phyloP scores from a whole-genome alignment of 2,888 invertebrate genomes.

The Conistra vaccinii region DNA sequence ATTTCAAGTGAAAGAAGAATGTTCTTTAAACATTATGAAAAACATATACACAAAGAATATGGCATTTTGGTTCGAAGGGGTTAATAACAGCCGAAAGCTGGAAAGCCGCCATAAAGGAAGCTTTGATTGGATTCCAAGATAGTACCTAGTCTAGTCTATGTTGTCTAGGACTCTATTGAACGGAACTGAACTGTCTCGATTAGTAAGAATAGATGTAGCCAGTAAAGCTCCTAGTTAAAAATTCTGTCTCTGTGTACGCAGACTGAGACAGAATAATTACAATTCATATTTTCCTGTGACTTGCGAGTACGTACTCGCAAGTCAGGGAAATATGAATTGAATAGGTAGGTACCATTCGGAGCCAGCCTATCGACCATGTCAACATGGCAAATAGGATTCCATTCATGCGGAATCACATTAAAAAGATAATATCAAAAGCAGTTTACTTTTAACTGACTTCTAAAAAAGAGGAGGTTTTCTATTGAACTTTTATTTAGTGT shows the following conservation, averaged over 20 bases:
- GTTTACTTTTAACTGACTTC: neutral
- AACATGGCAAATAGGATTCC: slow-evolving; percentile 32
- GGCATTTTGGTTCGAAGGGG: neutral
- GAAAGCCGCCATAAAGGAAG: slow-evolving; percentile 3
- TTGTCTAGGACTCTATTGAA: neutral
- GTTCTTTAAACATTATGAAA: too few species aligned
- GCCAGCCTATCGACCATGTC: slow-evolving; percentile 16
- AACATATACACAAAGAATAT: neutral
- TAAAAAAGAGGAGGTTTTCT: neutral
- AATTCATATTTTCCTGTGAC: neutral
- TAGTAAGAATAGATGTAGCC: neutral
- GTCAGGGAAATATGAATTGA: slow-evolving; percentile 14
- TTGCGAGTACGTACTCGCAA: neutral
- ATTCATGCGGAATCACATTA: slow-evolving; percentile 35
- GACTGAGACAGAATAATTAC: neutral
- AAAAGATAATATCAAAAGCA: slow-evolving; percentile 15
- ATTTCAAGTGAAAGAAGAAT: neutral
- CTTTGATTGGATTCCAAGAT: slow-evolving; percentile 27
- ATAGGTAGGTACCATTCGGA: neutral
- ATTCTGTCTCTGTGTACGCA: neutral
- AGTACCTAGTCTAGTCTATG: neutral
- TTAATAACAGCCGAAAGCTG: slow-evolving; percentile 8
- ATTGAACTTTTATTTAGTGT: slow-evolving; percentile 4
- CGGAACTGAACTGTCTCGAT: neutral
- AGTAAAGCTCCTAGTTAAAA: neutral